A percentile compares a stretch with the other conserved stretches of the same genome.
Conservation (phyloP, 2,888 invertebrate species). For the Eupelmus urozonus region DNA sequence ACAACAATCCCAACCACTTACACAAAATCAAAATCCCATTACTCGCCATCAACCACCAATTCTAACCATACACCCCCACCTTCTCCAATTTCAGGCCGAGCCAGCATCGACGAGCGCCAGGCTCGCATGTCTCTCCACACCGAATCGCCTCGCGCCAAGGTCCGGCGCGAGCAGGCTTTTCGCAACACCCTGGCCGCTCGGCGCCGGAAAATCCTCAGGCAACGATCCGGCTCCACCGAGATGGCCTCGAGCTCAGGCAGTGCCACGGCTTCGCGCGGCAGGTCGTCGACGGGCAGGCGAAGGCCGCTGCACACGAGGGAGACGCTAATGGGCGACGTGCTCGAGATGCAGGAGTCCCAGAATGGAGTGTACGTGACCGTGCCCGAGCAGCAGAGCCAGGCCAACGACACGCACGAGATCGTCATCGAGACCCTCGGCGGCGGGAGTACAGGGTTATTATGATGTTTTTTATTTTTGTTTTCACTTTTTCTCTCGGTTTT, state of each 20-base stretch:
- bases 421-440: constrained; percentile 52
- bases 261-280: background rate
- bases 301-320: constrained; percentile 7
- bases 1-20: no score
- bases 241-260: no score
- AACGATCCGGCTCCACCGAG: background rate
- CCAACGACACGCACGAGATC: constrained; percentile 57
- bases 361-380: constrained; percentile 69
- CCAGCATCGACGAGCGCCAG: constrained; percentile 66
- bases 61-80: background rate
- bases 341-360: constrained; percentile 71
- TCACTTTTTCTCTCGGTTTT: background rate
- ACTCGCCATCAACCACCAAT: background rate
- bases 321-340: constrained; percentile 59
- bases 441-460: constrained; percentile 27
- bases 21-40: no score
- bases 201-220: constrained; percentile 81
- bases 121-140: constrained; percentile 67
- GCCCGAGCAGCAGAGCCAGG: constrained; percentile 46
- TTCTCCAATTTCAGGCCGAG: constrained; percentile 40
- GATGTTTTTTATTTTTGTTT: background rate
- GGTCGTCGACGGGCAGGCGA: background rate
- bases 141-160: constrained; percentile 69
- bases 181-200: constrained; percentile 80
- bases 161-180: constrained; percentile 70